Evolutionary conservation across 2,888 invertebrate species (phyloP).

Genomic region (Diadromus collaris): DNA sequence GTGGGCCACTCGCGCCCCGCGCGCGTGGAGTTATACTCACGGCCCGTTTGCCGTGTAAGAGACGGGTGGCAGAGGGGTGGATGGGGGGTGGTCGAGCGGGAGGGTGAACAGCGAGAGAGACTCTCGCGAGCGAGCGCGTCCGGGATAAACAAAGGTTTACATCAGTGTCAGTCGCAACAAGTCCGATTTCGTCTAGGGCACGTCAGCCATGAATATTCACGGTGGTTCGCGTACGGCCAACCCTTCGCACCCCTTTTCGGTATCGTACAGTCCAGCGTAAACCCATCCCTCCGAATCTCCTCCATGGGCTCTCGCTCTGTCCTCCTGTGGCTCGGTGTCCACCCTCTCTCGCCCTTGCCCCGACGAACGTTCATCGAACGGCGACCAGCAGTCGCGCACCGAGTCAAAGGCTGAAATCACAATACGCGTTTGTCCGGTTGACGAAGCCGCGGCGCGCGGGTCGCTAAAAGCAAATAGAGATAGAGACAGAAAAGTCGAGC

Average conservation of each 20-base stretch:
- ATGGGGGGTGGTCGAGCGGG: conserved; percentile 33
- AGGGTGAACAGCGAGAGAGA: conserved; percentile 62
- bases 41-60: conserved; percentile 53
- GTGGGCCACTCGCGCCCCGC: conserved; percentile 30
- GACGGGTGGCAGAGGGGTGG: no score
- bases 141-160: conserved; percentile 79
- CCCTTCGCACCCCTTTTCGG: conserved; percentile 66
- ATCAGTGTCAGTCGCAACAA: conserved; percentile 80
- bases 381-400: conserved; percentile 61
- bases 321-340: conserved; percentile 44
- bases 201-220: conserved; percentile 75
- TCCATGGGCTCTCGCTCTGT: conserved; percentile 41
- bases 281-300: conserved; percentile 52
- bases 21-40: conserved; percentile 33
- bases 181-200: conserved; percentile 78
- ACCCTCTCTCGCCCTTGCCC: conserved; percentile 64
- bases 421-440: conserved; percentile 80
- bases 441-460: conserved; percentile 72
- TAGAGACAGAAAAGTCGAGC: conserved; percentile 55
- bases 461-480: conserved; percentile 75
- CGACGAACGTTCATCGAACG: conserved; percentile 67
- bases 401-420: conserved; percentile 79
- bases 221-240: conserved; percentile 68
- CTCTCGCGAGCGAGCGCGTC: conserved; percentile 61
- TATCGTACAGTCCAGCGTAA: conserved; percentile 52